Evolutionary conservation across 2,113 vertebrate species (phyloP).

Genomic region (Tragelaphus imberbis): DNA sequence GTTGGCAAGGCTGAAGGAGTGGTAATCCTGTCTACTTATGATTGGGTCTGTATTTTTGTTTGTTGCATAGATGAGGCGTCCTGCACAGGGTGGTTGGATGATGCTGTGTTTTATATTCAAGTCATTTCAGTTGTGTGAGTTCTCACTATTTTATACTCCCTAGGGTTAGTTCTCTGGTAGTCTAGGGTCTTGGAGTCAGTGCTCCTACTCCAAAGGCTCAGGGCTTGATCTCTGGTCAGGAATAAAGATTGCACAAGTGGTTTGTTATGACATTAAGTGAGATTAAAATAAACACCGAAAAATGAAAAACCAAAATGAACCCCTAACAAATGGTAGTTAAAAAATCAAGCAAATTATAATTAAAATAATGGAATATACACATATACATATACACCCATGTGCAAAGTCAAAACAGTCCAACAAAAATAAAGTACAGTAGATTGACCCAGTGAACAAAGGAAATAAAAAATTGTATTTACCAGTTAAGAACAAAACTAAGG

Average conservation of each 20-base stretch:
- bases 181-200: neutral
- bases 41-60: neutral
- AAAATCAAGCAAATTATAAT: neutral
- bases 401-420: neutral
- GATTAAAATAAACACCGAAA: neutral
- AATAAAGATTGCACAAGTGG: neutral
- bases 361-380: neutral
- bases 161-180: neutral
- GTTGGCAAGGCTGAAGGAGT: neutral
- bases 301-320: neutral
- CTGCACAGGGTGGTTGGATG: neutral
- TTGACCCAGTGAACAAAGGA: neutral
- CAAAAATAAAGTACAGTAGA: neutral
- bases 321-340: neutral
- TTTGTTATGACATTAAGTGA: neutral
- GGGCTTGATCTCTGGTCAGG: neutral
- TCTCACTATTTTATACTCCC: neutral
- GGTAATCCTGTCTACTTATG: neutral
- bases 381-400: neutral
- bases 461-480: neutral
- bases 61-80: neutral
- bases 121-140: fast-evolving
- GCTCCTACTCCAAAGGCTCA: neutral
- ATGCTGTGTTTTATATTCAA: neutral
- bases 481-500: neutral